A percentile compares a stretch with the other conserved stretches of the same genome.
phyloP scores from a whole-genome alignment of 1,140 invertebrate genomes.

The Anadara kagoshimensis region DNA sequence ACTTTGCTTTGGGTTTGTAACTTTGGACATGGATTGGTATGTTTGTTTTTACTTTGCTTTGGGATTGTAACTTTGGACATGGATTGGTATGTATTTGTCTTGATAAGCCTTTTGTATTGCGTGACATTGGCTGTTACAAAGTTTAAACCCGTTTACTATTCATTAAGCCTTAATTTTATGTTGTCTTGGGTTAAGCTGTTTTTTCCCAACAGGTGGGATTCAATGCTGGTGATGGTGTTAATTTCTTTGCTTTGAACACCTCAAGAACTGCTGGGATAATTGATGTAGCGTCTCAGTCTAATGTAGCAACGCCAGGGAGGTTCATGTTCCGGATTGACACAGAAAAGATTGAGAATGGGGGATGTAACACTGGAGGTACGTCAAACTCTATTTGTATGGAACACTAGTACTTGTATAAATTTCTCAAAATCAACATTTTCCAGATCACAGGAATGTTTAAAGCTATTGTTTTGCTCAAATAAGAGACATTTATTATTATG shows the following conservation, averaged over 20 bases:
- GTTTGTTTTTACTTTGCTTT: too few relatives aligned
- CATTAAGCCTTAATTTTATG: background rate
- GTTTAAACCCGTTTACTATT: background rate
- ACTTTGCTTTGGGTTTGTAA: too few relatives aligned
- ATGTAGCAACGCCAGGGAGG: slow-evolving; percentile 27
- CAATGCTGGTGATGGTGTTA: slow-evolving; percentile 36
- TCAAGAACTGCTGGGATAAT: slow-evolving; percentile 24
- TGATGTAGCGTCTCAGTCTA: slow-evolving; percentile 27
- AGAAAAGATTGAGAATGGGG: background rate
- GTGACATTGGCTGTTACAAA: background rate
- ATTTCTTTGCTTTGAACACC: slow-evolving; percentile 22
- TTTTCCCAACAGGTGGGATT: slow-evolving; percentile 41
- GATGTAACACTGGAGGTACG: background rate
- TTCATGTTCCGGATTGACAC: slow-evolving; percentile 33
- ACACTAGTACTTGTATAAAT: too few relatives aligned
- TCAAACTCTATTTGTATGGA: too few relatives aligned
- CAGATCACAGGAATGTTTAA: too few relatives aligned
- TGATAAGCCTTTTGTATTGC: too few relatives aligned
- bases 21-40: too few relatives aligned
- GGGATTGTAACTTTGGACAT: background rate
- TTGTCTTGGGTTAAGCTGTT: background rate
- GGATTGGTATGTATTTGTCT: too few relatives aligned
- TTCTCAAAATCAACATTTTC: too few relatives aligned
- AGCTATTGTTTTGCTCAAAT: too few relatives aligned
- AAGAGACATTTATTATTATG: too few relatives aligned